phyloP scores from a whole-genome alignment of 1,140 invertebrate species.

The Campoletis sonorensis region DNA sequence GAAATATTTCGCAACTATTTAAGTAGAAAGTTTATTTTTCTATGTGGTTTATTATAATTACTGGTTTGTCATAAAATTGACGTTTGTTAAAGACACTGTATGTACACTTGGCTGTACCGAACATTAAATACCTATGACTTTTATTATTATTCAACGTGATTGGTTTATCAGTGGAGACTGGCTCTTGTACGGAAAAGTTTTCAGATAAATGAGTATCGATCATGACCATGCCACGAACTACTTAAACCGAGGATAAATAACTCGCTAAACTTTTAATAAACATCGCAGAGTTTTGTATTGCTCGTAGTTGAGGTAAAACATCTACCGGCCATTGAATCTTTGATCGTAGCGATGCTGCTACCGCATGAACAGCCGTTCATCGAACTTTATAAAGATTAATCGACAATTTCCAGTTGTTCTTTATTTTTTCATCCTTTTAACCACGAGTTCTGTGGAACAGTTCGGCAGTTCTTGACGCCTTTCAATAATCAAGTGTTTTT shows the following conservation, averaged over 20 bases:
- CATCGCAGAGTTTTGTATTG: not conserved
- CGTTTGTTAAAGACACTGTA: too few relatives aligned
- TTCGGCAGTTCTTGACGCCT: not conserved
- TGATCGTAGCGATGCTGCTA: not conserved
- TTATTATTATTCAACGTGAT: too few relatives aligned
- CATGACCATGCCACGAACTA: not conserved
- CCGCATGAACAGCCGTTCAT: not conserved
- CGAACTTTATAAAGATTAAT: constrained; percentile 7
- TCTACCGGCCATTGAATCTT: not conserved
- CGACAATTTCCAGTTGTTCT: too few relatives aligned
- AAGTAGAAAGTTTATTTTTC: too few relatives aligned
- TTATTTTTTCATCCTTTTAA: not conserved
- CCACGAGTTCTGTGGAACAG: not conserved
- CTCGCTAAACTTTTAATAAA: not conserved
- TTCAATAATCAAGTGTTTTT: not conserved
- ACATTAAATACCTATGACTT: too few relatives aligned
- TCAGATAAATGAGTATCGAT: not conserved
- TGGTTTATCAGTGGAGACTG: too few relatives aligned
- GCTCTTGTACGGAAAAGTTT: not conserved
- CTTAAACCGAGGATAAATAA: not conserved
- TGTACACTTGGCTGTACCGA: too few relatives aligned
- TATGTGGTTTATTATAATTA: too few relatives aligned
- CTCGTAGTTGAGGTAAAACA: not conserved
- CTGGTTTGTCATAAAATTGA: too few relatives aligned
- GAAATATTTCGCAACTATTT: too few relatives aligned